Conservation (phyloP, 2,888 invertebrate species). For the Hemicrepidius hirtus region DNA sequence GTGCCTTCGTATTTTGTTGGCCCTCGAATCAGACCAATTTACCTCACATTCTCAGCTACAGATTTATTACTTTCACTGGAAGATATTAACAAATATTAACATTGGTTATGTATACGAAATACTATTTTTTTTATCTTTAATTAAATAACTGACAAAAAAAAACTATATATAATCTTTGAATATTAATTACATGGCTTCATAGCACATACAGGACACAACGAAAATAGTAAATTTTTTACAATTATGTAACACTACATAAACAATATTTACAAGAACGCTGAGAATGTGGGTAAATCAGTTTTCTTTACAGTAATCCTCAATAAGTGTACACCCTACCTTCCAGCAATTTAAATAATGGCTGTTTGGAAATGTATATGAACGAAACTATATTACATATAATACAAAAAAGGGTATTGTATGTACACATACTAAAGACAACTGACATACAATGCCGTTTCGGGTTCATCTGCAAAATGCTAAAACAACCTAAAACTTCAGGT, state of each 20-base stretch:
- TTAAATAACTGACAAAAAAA: too few species aligned
- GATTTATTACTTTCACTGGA: neutral
- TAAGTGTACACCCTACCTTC: conserved; percentile 64
- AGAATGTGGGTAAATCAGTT: conserved; percentile 22
- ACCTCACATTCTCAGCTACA: conserved; percentile 4
- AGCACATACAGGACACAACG: neutral
- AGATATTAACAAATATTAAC: conserved; percentile 2
- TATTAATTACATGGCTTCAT: neutral
- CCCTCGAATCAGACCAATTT: conserved; percentile 40
- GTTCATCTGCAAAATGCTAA: conserved; percentile 36
- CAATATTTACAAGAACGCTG: conserved; percentile 40
- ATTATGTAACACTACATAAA: conserved; percentile 13
- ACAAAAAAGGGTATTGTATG: conserved; percentile 66
- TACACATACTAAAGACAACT: conserved; percentile 66
- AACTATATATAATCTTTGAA: neutral
- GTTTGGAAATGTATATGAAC: conserved; percentile 68
- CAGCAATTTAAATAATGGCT: conserved; percentile 61
- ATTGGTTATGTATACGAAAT: neutral
- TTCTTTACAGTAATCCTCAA: conserved; percentile 64
- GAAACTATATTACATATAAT: conserved; percentile 72
- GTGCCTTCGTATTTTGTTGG: conserved; percentile 55
- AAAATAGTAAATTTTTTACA: neutral
- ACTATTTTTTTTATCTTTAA: too few species aligned
- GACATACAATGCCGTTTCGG: conserved; percentile 51
- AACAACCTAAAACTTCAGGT: neutral